phyloP scores from a whole-genome alignment of 1,140 invertebrate species.

The Drosophila ohnishii region DNA sequence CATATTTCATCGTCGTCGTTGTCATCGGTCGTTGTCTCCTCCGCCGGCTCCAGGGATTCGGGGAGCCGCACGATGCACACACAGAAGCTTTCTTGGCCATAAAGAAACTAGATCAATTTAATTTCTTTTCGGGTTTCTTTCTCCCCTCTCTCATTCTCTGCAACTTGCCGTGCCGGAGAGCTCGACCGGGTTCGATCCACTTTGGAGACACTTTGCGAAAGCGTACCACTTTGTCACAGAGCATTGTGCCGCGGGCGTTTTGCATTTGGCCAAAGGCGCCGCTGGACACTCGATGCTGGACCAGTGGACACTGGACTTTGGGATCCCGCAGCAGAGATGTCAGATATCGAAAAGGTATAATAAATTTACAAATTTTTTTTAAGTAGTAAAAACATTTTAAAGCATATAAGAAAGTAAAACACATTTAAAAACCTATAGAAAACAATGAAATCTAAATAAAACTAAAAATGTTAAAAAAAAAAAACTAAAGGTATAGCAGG shows the following conservation, averaged over 20 bases:
- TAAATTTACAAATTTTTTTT: too few species aligned
- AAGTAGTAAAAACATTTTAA: background rate
- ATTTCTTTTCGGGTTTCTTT: slow-evolving; percentile 70
- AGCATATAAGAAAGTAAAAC: too few species aligned
- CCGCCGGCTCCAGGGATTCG: slow-evolving; percentile 11
- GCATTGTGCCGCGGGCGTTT: slow-evolving; percentile 76
- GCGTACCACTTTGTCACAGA: slow-evolving; percentile 77
- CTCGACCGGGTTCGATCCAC: slow-evolving; percentile 19
- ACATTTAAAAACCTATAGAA: too few species aligned
- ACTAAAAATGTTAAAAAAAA: too few species aligned
- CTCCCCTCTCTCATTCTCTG: slow-evolving; percentile 4
- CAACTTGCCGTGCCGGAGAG: background rate
- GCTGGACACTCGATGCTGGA: slow-evolving; percentile 42
- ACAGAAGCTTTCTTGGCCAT: slow-evolving; percentile 78
- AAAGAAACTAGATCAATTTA: slow-evolving; percentile 82
- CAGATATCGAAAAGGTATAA: background rate
- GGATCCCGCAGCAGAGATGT: slow-evolving; percentile 9
- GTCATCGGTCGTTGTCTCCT: slow-evolving; percentile 45
- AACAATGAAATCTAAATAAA: too few species aligned
- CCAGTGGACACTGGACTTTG: background rate
- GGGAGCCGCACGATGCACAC: slow-evolving; percentile 52
- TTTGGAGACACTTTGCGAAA: slow-evolving; percentile 76
- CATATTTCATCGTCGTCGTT: slow-evolving; percentile 76
- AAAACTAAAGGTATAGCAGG: background rate
- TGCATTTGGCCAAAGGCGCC: slow-evolving; percentile 67